Percentiles rank a stretch among this genome's conserved stretches.
These are phyloP conservation scores for Nasonovia ribisnigri DNA, from an alignment of 2,888 invertebrate genomes.

Conservation along the genomic window DNA sequence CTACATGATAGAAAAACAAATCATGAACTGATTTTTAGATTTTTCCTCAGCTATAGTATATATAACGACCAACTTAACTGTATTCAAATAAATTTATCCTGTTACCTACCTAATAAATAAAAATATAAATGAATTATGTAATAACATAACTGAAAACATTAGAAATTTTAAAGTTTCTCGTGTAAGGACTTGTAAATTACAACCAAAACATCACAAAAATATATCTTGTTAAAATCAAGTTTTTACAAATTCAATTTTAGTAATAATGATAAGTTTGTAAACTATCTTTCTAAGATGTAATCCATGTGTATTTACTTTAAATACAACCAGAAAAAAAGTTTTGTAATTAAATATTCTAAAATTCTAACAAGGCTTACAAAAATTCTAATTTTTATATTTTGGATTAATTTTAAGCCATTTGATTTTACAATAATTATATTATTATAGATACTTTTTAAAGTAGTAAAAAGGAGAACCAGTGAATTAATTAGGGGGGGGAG, in stretches of 20 bases:
- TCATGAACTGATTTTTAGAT: neutral
- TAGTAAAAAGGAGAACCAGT: neutral
- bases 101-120: neutral
- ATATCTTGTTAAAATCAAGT: neutral
- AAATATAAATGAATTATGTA: no score
- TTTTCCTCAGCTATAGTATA: neutral
- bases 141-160: neutral
- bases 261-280: neutral
- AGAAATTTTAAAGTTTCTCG: neutral
- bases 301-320: neutral
- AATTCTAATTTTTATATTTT: neutral
- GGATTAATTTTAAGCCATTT: neutral
- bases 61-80: neutral
- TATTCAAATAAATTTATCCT: neutral
- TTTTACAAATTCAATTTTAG: neutral
- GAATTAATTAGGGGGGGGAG: neutral
- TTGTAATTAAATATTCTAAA: neutral
- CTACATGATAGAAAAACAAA: neutral
- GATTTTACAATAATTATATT: neutral
- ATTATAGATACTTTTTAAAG: no score
- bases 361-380: neutral
- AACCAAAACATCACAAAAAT: neutral
- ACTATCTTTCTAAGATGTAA: neutral
- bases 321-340: neutral
- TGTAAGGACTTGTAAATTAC: neutral